Evolutionary conservation across 1,140 invertebrate species (phyloP).

Genomic region (Schlechtendalia chinensis): DNA sequence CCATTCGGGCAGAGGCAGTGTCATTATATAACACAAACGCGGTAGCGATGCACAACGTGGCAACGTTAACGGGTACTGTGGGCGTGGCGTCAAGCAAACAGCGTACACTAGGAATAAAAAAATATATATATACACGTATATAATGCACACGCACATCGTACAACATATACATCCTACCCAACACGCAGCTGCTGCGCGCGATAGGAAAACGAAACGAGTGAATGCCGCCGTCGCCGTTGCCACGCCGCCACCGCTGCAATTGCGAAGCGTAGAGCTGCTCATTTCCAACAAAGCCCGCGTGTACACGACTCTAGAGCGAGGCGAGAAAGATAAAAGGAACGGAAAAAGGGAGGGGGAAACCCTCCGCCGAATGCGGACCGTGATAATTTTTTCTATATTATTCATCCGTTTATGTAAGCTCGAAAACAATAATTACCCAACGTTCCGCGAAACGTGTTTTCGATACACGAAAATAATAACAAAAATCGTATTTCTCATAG

Average conservation of each 20-base stretch:
- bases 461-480: not conserved
- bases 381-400: conserved; percentile 8
- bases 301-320: not conserved
- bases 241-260: not conserved
- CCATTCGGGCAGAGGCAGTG: conserved; percentile 13
- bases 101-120: conserved; percentile 25
- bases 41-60: conserved; percentile 23
- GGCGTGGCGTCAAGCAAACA: conserved; percentile 29
- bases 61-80: conserved; percentile 17
- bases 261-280: conserved; percentile 36
- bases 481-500: too few species aligned
- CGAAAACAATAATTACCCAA: not conserved
- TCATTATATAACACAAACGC: conserved; percentile 43
- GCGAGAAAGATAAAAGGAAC: not conserved
- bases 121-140: conserved; percentile 32
- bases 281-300: conserved; percentile 30
- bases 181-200: conserved; percentile 43
- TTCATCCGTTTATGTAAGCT: not conserved
- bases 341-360: not conserved
- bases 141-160: conserved; percentile 5
- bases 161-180: conserved; percentile 38
- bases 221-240: conserved; percentile 40
- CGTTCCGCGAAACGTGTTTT: too few species aligned
- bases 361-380: not conserved
- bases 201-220: conserved; percentile 46